Evolutionary conservation across 2,113 vertebrate genomes (phyloP).

Genomic region (Eudyptes chrysolophus): DNA sequence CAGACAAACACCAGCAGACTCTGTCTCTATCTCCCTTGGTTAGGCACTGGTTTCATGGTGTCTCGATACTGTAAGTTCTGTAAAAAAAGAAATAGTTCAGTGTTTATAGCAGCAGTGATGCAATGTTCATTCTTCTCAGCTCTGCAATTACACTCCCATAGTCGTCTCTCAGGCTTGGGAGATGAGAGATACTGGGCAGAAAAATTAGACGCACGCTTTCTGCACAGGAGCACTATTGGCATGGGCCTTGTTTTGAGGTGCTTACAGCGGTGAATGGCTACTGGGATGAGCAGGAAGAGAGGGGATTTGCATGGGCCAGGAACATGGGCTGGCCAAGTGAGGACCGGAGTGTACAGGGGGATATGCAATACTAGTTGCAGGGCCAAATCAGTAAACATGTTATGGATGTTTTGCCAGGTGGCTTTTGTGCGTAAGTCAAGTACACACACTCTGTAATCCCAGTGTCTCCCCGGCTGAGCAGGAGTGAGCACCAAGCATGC

Average conservation of each 20-base stretch:
- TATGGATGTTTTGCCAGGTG: neutral
- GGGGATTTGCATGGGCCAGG: neutral
- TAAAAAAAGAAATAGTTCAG: neutral
- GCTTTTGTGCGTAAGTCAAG: neutral
- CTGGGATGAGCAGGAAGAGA: neutral
- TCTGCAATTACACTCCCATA: slow-evolving; percentile 15
- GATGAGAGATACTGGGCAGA: slow-evolving; percentile 3
- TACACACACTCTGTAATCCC: fast-evolving
- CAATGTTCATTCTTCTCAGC: slow-evolving; percentile 24
- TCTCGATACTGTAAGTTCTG: neutral
- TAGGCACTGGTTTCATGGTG: neutral
- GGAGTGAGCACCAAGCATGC: fast-evolving
- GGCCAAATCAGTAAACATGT: neutral
- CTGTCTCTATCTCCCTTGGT: neutral
- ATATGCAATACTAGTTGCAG: neutral
- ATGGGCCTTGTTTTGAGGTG: neutral
- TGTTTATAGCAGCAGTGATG: slow-evolving; percentile 39
- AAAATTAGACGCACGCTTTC: neutral
- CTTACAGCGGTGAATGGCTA: neutral
- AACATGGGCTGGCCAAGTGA: neutral
- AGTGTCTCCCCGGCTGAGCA: neutral
- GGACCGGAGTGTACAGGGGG: neutral
- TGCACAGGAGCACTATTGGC: neutral
- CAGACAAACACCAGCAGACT: neutral
- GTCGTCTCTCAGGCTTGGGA: neutral